Conservation (phyloP, 1,140 invertebrate genomes). For the fruit fly (Drosophila melanogaster) region Release_6_plus_ISO1_MT NC_004354.4:18748001-18748500, state of each 20-base stretch:
- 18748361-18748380: neutral
- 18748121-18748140: conserved; percentile 56
- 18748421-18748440: too few species aligned
- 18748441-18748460: too few species aligned
- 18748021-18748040: conserved; percentile 35
- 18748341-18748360: neutral
- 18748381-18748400: neutral
- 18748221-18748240: conserved; percentile 45
- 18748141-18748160: conserved; percentile 44
- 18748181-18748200: conserved; percentile 50
- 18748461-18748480: neutral
- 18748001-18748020: conserved; percentile 34
- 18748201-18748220: conserved; percentile 28
- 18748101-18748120: conserved; percentile 18
- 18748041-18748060: conserved; percentile 46
- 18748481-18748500: conserved; percentile 4
- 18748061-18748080: conserved; percentile 45
- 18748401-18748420: neutral
- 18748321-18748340: neutral
- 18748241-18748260: conserved; percentile 45
- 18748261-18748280: conserved; percentile 19
- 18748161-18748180: conserved; percentile 51
- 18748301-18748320: neutral
- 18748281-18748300: neutral
- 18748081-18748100: conserved; percentile 29